Evolutionary conservation across 2,113 vertebrate genomes (phyloP).

Genomic region (Phaethornis superciliosus): DNA sequence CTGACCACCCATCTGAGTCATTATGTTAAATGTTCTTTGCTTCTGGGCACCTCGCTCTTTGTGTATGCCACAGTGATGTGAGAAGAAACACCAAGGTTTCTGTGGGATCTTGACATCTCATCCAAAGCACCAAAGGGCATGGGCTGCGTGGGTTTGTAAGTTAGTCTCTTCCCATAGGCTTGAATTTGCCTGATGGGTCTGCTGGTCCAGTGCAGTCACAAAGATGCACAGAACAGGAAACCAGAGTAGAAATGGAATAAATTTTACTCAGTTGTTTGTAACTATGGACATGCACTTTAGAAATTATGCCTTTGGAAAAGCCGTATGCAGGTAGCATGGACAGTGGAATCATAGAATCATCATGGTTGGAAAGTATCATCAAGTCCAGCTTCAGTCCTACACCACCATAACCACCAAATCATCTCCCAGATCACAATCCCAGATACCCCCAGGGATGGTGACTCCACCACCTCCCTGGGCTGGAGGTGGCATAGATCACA

Average conservation of each 20-base stretch:
- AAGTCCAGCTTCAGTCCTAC: too few species aligned
- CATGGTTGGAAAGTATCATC: too few species aligned
- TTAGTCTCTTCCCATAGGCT: not conserved
- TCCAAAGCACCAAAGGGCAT: slow-evolving; percentile 34
- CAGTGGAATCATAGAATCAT: too few species aligned
- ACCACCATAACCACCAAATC: too few species aligned
- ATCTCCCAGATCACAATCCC: too few species aligned
- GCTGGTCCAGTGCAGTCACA: not conserved
- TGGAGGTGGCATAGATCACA: not conserved
- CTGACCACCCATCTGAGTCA: slow-evolving; percentile 57
- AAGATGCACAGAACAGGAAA: not conserved
- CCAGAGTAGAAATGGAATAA: not conserved
- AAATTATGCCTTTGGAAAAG: not conserved
- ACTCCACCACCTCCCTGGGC: too few species aligned
- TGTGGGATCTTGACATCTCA: slow-evolving; percentile 38
- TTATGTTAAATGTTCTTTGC: slow-evolving; percentile 62
- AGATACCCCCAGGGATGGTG: too few species aligned
- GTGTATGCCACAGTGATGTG: slow-evolving; percentile 44
- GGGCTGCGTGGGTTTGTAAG: not conserved
- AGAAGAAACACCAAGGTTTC: slow-evolving; percentile 1
- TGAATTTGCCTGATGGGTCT: not conserved
- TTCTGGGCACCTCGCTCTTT: slow-evolving; percentile 57
- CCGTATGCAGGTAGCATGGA: too few species aligned
- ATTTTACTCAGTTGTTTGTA: not conserved
- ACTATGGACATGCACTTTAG: not conserved